A percentile compares a stretch with the other conserved stretches of the same genome.
phyloP scores from a whole-genome alignment of 2,113 vertebrate species.

The Grus americana region DNA sequence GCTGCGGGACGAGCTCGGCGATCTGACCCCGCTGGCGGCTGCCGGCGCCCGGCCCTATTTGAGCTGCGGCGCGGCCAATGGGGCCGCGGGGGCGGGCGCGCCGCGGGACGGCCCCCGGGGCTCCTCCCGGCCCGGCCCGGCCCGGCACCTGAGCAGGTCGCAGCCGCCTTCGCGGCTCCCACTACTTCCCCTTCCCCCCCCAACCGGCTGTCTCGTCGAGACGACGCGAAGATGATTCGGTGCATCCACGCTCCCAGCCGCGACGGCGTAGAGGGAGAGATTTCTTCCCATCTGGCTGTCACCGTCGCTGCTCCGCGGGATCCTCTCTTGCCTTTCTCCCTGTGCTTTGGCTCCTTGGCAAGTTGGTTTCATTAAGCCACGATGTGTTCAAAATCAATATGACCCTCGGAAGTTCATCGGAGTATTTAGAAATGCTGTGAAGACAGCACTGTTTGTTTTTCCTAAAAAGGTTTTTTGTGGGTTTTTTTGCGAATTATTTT shows the following conservation, averaged over 20 bases:
- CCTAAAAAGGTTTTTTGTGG: rapidly evolving
- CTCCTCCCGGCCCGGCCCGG: background rate
- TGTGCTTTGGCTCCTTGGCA: background rate
- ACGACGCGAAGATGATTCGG: background rate
- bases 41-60: too few species aligned
- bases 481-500: background rate
- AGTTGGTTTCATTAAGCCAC: background rate
- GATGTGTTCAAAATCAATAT: background rate
- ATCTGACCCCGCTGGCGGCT: background rate
- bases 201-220: rapidly evolving
- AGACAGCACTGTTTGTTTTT: background rate
- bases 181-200: rapidly evolving
- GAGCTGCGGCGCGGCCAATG: too few species aligned
- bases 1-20: rapidly evolving
- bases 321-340: rapidly evolving
- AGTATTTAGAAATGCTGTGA: background rate
- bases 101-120: background rate
- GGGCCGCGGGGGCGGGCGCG: too few species aligned
- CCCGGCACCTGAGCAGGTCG: background rate
- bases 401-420: too few species aligned
- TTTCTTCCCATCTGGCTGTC: too few species aligned
- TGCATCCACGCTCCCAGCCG: rapidly evolving
- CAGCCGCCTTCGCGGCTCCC: background rate
- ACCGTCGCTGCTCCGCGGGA: too few species aligned
- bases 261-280: rapidly evolving